Percentiles rank a stretch among this genome's conserved stretches.
Evolutionary conservation across 2,113 vertebrate species (phyloP).

Genomic region (Dasypus novemcinctus): DNA sequence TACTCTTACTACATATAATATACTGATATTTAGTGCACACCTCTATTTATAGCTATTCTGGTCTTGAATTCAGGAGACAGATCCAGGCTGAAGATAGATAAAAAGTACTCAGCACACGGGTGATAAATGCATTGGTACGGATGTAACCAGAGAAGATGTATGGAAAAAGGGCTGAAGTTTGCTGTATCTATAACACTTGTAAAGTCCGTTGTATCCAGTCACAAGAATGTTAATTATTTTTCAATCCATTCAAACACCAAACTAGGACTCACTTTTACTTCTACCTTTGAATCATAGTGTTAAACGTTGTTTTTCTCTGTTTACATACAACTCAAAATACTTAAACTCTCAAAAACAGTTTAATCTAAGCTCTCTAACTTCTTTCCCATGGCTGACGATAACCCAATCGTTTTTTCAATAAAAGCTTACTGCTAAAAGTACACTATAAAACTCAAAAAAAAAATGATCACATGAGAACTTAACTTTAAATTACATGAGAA

Average conservation of each 20-base stretch:
- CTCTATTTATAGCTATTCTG: neutral
- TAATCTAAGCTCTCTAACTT: slow-evolving; percentile 17
- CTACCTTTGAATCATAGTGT: neutral
- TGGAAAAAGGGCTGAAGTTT: neutral
- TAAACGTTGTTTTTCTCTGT: neutral
- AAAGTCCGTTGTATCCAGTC: neutral
- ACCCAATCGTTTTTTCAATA: neutral
- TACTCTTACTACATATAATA: neutral
- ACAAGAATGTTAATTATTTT: neutral
- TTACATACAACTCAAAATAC: neutral
- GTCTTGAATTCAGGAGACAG: neutral
- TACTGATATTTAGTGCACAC: neutral
- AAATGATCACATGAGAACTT: neutral
- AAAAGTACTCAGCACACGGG: neutral
- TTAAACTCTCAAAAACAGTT: slow-evolving; percentile 14
- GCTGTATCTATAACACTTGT: neutral
- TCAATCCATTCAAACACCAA: neutral
- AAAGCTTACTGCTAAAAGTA: neutral
- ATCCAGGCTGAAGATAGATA: neutral
- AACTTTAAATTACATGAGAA: neutral
- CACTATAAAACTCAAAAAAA: neutral
- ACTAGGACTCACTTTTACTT: neutral
- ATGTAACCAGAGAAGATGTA: neutral
- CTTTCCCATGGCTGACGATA: neutral
- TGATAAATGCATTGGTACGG: neutral